phyloP scores from a whole-genome alignment of 2,797 vertebrate genomes.

The Halcyon leucocephala region DNA sequence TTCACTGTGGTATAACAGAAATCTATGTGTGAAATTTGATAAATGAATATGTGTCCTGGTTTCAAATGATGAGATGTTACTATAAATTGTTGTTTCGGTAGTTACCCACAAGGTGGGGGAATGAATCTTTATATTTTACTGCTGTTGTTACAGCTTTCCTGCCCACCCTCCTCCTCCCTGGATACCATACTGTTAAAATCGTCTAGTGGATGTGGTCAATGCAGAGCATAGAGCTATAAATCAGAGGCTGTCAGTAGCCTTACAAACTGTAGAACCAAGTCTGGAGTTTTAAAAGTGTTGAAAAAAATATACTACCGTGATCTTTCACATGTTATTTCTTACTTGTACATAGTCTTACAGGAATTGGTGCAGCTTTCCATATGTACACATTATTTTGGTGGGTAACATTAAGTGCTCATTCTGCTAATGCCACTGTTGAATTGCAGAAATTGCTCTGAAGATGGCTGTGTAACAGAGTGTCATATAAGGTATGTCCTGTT shows the following conservation, averaged over 20 bases:
- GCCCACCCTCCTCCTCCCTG: background rate
- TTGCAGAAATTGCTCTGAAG: background rate
- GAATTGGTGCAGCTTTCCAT: background rate
- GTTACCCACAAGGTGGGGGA: constrained; percentile 67
- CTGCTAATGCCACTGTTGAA: background rate
- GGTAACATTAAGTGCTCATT: background rate
- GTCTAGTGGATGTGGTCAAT: background rate
- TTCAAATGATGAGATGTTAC: background rate
- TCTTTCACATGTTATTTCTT: background rate
- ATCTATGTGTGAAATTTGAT: background rate
- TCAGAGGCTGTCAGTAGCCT: background rate
- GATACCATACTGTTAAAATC: background rate
- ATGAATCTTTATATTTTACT: constrained; percentile 28
- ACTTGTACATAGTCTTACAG: background rate
- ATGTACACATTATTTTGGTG: background rate
- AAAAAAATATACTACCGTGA: background rate
- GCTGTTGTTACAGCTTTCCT: background rate
- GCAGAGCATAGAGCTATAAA: background rate
- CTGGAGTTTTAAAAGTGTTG: background rate
- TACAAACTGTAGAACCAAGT: background rate
- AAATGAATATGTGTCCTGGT: background rate
- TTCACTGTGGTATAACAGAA: background rate
- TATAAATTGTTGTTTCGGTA: constrained; percentile 31
- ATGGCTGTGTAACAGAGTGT: background rate
- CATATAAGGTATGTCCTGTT: background rate